These are phyloP conservation scores for Plutomurus gul DNA, from an alignment of 1,140 invertebrate genomes.

Conservation along the genomic window DNA sequence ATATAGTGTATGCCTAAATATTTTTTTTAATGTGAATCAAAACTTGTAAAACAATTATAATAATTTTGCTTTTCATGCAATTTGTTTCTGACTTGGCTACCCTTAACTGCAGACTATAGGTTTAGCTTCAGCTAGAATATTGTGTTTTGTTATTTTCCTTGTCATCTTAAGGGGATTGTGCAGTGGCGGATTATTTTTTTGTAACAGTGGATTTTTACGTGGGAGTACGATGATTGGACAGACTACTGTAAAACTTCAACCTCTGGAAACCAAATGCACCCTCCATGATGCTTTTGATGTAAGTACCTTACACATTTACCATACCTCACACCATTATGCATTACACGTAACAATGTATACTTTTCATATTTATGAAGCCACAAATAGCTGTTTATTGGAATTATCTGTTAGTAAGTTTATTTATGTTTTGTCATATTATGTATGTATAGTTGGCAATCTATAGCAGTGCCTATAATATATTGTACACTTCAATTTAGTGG, in stretches of 20 bases:
- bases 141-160: slow-evolving; percentile 23
- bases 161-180: slow-evolving; percentile 22
- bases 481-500: too few relatives aligned
- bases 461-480: too few relatives aligned
- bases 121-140: background rate
- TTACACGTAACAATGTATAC: background rate
- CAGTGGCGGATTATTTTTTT: slow-evolving; percentile 38
- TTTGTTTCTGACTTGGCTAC: too few relatives aligned
- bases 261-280: slow-evolving; percentile 81
- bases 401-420: too few relatives aligned
- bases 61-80: too few relatives aligned
- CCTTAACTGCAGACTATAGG: background rate
- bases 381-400: background rate
- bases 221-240: slow-evolving; percentile 85
- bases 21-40: too few relatives aligned
- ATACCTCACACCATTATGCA: too few relatives aligned
- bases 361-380: background rate
- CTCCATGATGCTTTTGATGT: slow-evolving; percentile 90
- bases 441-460: too few relatives aligned
- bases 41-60: too few relatives aligned
- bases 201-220: slow-evolving; percentile 81
- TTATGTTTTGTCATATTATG: too few relatives aligned
- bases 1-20: too few relatives aligned
- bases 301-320: too few relatives aligned
- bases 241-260: slow-evolving; percentile 78